Conservation (phyloP, 2,797 vertebrate species). For the Macroramphosus scolopax region DNA sequence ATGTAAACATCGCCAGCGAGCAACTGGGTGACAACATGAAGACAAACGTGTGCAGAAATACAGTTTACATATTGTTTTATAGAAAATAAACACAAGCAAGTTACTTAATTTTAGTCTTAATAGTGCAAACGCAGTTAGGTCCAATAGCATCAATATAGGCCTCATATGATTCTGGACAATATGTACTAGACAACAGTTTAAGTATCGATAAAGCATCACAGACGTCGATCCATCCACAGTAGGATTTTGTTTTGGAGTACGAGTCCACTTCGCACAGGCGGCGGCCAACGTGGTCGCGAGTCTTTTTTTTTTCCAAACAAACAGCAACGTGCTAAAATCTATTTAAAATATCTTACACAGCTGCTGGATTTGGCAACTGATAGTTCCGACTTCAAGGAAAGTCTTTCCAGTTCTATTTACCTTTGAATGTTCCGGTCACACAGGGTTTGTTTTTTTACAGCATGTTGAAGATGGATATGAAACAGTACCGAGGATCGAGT, state of each 20-base stretch:
- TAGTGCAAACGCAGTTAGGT: slow-evolving; percentile 74
- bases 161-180: slow-evolving; percentile 42
- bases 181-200: slow-evolving; percentile 45
- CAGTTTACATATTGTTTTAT: slow-evolving; percentile 35
- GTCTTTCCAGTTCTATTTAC: slow-evolving; percentile 1
- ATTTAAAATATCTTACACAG: too few species aligned
- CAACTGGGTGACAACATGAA: slow-evolving; percentile 34
- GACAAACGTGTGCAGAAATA: slow-evolving; percentile 47
- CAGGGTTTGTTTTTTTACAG: slow-evolving; percentile 2
- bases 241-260: slow-evolving; percentile 59
- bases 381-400: too few species aligned
- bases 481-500: slow-evolving; percentile 24
- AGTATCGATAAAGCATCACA: slow-evolving; percentile 43
- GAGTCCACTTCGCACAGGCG: too few species aligned
- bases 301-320: slow-evolving; percentile 8
- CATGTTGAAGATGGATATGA: background rate
- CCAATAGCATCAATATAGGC: slow-evolving; percentile 60
- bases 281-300: too few species aligned
- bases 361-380: too few species aligned
- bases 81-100: slow-evolving; percentile 62
- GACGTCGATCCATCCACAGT: slow-evolving; percentile 49
- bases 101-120: slow-evolving; percentile 54
- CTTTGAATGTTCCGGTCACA: background rate
- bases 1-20: slow-evolving; percentile 72
- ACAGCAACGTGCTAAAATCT: slow-evolving; percentile 12